phyloP scores from a whole-genome alignment of 2,797 vertebrate species.

The Zonotrichia albicollis region DNA sequence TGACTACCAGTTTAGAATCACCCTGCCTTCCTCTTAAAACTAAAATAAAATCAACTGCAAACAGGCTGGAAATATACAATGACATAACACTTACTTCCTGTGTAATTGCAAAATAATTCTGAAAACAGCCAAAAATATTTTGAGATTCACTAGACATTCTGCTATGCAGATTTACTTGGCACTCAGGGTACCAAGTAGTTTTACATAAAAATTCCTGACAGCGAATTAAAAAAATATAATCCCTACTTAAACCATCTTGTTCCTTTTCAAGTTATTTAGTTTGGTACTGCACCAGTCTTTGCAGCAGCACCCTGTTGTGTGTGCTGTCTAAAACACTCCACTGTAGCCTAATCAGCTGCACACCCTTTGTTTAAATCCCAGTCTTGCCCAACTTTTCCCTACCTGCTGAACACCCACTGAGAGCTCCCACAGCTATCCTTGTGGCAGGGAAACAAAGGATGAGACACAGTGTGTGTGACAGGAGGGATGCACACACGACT shows the following conservation, averaged over 20 bases:
- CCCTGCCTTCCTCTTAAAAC: neutral
- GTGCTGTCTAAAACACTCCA: constrained; percentile 31
- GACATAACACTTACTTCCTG: neutral
- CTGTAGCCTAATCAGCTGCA: constrained; percentile 39
- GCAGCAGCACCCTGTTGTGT: constrained; percentile 26
- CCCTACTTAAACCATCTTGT: neutral
- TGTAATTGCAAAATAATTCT: neutral
- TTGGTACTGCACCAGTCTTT: constrained; percentile 24
- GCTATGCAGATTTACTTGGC: neutral
- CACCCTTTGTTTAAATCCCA: constrained; percentile 29
- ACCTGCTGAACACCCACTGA: constrained; percentile 1
- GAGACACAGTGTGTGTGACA: neutral
- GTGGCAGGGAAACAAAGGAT: neutral
- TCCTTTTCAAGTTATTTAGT: constrained; percentile 27
- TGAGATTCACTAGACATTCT: neutral
- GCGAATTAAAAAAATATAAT: neutral
- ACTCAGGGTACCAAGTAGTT: neutral
- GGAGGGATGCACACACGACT: neutral
- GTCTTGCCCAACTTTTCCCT: constrained; percentile 36
- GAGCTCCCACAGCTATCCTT: neutral
- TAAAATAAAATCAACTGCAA: neutral
- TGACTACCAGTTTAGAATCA: neutral
- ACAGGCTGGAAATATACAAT: neutral
- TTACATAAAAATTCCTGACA: neutral
- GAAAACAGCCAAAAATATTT: neutral